Percentiles rank a stretch among this genome's conserved stretches.
Evolutionary conservation across 2,113 vertebrate species (phyloP).

Genomic region (Lophius piscatorius): DNA sequence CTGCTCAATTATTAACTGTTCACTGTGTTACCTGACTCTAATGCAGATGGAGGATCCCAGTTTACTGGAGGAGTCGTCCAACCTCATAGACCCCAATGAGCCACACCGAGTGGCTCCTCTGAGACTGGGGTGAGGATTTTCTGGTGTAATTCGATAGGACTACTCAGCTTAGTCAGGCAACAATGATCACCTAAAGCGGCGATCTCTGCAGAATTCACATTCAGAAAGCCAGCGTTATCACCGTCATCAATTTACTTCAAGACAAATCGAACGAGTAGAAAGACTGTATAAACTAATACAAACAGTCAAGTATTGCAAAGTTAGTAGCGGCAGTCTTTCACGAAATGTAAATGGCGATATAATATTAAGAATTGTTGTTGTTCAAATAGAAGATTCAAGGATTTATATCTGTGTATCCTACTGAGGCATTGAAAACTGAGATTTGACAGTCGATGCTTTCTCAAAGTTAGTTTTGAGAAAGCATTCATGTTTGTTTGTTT

Average conservation of each 20-base stretch:
- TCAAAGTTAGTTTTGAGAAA: too few species aligned
- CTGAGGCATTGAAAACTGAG: too few species aligned
- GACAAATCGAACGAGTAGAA: too few species aligned
- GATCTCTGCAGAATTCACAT: not conserved
- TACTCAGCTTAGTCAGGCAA: not conserved
- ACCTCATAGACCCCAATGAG: constrained; percentile 90
- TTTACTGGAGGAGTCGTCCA: constrained; percentile 93
- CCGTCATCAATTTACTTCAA: not conserved
- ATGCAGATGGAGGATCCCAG: constrained; percentile 99
- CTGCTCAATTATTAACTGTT: constrained; percentile 52
- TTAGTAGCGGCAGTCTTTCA: too few species aligned
- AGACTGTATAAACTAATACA: too few species aligned
- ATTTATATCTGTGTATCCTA: too few species aligned
- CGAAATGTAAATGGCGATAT: too few species aligned
- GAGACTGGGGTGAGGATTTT: constrained; percentile 88
- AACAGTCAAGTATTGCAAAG: too few species aligned
- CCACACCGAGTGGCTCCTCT: constrained; percentile 86
- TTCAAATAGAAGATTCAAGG: too few species aligned
- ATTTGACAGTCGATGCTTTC: too few species aligned
- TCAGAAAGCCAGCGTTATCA: not conserved
- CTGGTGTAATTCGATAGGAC: not conserved
- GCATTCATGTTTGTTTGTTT: too few species aligned
- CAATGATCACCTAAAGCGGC: constrained; percentile 1
- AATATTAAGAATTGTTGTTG: too few species aligned
- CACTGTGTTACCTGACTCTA: constrained; percentile 50